Conservation (phyloP, 2,888 invertebrate species). For the Habroteleia sp. region DNA sequence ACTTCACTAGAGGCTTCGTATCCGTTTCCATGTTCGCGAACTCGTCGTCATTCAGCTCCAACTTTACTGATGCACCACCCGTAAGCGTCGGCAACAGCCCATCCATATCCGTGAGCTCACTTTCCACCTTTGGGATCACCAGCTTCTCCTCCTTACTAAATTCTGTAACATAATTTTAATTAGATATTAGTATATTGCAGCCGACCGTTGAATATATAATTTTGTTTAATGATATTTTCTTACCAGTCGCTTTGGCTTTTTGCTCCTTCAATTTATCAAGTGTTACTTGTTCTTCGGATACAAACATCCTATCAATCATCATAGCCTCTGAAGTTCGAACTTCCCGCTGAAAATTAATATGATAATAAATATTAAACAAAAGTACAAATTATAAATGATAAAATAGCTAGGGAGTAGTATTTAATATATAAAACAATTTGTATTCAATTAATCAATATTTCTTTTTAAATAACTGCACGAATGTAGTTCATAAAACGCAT, state of each 20-base stretch:
- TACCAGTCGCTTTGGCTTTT: constrained; percentile 78
- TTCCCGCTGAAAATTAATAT: constrained; percentile 82
- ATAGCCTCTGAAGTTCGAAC: constrained; percentile 89
- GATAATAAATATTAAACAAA: too few species aligned
- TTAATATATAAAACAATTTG: too few species aligned
- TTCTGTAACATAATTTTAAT: constrained; percentile 62
- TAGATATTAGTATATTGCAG: background rate
- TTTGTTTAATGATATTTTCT: constrained; percentile 34
- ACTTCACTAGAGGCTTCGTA: constrained; percentile 69
- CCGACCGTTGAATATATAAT: background rate
- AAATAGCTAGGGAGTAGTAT: too few species aligned
- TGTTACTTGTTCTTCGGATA: constrained; percentile 87
- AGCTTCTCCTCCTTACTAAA: constrained; percentile 78
- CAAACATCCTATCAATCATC: constrained; percentile 88
- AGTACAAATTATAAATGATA: too few species aligned
- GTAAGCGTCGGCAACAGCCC: constrained; percentile 68
- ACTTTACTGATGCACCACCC: constrained; percentile 75
- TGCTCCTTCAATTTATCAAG: constrained; percentile 84
- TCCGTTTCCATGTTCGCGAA: constrained; percentile 74
- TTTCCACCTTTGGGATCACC: constrained; percentile 77
- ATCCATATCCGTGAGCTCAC: constrained; percentile 72
- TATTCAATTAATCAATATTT: background rate
- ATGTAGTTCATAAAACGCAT: background rate
- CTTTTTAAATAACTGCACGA: too few species aligned
- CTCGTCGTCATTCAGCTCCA: constrained; percentile 76